These are phyloP conservation scores for Caenorhabditis inopinata DNA, from an alignment of 1,140 invertebrate species.

Conservation along the genomic window DNA sequence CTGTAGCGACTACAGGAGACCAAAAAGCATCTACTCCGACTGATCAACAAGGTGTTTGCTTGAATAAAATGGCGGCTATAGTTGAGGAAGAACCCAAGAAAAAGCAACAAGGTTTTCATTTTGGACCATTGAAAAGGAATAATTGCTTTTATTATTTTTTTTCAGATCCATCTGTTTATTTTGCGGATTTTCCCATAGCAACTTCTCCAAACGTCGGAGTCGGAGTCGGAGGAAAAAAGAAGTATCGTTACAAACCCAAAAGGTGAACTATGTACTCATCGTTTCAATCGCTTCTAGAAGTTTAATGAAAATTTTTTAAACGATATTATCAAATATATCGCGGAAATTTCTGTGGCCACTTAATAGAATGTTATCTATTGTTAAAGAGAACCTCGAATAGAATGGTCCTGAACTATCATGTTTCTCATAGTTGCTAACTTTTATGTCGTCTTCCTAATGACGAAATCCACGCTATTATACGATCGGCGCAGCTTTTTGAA, in stretches of 20 bases:
- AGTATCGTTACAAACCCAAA: conserved; percentile 32
- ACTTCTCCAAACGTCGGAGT: not conserved
- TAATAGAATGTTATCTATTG: too few species aligned
- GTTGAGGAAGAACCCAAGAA: not conserved
- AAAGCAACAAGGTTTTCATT: not conserved
- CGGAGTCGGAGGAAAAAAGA: conserved; percentile 1
- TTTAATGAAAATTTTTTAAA: too few species aligned
- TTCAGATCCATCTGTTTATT: not conserved
- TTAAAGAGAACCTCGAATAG: too few species aligned
- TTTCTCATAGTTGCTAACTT: too few species aligned
- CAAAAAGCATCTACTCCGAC: not conserved
- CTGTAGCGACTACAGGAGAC: not conserved
- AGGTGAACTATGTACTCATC: too few species aligned
- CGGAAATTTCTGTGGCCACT: too few species aligned
- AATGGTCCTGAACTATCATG: too few species aligned
- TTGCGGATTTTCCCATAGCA: not conserved
- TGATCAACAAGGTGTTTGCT: not conserved
- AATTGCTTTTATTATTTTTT: not conserved
- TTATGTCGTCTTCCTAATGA: too few species aligned
- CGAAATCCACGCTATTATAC: too few species aligned
- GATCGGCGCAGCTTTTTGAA: too few species aligned
- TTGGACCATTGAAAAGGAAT: not conserved
- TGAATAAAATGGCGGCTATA: not conserved
- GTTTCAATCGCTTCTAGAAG: too few species aligned
- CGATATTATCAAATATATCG: too few species aligned